These are phyloP conservation scores for Andrena bicolor DNA, from an alignment of 2,888 invertebrate genomes.

Conservation along the genomic window DNA sequence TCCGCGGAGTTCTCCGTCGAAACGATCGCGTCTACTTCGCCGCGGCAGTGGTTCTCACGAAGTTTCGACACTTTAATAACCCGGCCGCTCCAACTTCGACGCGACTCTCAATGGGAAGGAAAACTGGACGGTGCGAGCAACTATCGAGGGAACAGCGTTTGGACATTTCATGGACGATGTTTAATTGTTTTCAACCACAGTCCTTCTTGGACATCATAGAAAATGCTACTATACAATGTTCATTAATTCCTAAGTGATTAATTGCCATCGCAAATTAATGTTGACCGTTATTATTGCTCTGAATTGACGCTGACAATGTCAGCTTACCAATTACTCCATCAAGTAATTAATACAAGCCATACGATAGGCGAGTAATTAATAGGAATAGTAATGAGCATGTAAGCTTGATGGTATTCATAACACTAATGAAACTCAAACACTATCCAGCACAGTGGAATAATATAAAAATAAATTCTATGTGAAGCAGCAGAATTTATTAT, in stretches of 20 bases:
- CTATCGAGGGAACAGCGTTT: no score
- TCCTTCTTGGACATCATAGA: no score
- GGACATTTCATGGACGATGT: no score
- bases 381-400: conserved; percentile 5
- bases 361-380: conserved; percentile 8
- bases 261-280: background rate
- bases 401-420: background rate
- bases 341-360: background rate
- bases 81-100: conserved; percentile 15
- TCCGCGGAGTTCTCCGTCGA: conserved; percentile 29
- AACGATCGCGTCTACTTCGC: conserved; percentile 47
- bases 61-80: conserved; percentile 54
- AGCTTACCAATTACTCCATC: conserved; percentile 10
- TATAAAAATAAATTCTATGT: background rate
- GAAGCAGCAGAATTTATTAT: background rate
- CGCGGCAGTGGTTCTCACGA: conserved; percentile 35
- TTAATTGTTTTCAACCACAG: no score
- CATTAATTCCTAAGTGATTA: no score
- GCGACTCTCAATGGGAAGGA: background rate
- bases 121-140: background rate
- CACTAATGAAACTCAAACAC: conserved; percentile 1
- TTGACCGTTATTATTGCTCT: background rate
- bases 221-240: no score
- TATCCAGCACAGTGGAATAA: background rate
- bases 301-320: background rate